Percentiles rank a stretch among this genome's conserved stretches.
These are phyloP conservation scores for Matsumurasca onukii DNA, from an alignment of 1,140 invertebrate genomes.

Conservation along the genomic window DNA sequence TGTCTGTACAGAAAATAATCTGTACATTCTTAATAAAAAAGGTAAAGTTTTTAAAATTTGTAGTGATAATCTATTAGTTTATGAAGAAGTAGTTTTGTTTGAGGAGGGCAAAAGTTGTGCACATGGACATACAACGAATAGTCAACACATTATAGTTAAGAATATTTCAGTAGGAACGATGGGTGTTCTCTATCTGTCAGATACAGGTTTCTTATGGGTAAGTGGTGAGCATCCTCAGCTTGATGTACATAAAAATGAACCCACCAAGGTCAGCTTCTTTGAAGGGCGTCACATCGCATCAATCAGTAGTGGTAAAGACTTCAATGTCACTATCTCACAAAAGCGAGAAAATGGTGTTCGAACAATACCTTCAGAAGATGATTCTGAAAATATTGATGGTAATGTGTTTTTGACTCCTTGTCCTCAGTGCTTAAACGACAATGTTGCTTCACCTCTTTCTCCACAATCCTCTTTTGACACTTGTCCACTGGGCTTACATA, in stretches of 20 bases:
- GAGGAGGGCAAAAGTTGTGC: slow-evolving; percentile 62
- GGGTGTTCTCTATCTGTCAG: slow-evolving; percentile 63
- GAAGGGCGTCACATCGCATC: slow-evolving; percentile 62
- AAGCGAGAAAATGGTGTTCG: slow-evolving; percentile 51
- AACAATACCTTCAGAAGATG: slow-evolving; percentile 57
- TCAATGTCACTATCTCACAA: slow-evolving; percentile 65
- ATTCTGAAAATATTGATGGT: slow-evolving; percentile 53
- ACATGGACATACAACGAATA: slow-evolving; percentile 62
- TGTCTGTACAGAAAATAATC: slow-evolving; percentile 56
- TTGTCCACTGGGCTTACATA: slow-evolving; percentile 50
- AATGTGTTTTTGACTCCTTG: slow-evolving; percentile 65
- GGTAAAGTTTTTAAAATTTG: slow-evolving; percentile 60
- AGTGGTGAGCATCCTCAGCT: slow-evolving; percentile 70
- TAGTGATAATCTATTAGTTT: slow-evolving; percentile 53
- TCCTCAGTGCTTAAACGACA: slow-evolving; percentile 50
- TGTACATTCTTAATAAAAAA: slow-evolving; percentile 61
- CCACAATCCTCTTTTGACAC: slow-evolving; percentile 51
- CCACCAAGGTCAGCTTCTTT: slow-evolving; percentile 67
- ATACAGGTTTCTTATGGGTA: slow-evolving; percentile 70
- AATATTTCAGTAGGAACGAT: slow-evolving; percentile 42
- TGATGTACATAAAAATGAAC: slow-evolving; percentile 57
- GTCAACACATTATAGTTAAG: slow-evolving; percentile 60
- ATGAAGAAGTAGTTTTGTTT: slow-evolving; percentile 61
- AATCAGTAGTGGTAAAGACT: slow-evolving; percentile 60
- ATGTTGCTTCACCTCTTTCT: slow-evolving; percentile 51